Conservation (phyloP, 1,140 invertebrate genomes). For the Danaus plexippus region DNA sequence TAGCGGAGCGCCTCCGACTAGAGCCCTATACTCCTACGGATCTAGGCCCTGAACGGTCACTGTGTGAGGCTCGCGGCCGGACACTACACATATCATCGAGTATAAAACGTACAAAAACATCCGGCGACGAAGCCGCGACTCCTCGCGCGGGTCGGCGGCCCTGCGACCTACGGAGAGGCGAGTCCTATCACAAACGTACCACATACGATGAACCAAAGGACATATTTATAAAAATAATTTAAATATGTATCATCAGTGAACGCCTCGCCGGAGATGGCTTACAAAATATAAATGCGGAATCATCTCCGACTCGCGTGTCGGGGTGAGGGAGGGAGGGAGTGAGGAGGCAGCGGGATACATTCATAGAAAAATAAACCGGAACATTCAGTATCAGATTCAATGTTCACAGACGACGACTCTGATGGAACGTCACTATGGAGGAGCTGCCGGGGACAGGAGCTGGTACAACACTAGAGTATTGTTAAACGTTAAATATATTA, state of each 20-base stretch:
- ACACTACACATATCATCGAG: constrained; percentile 60
- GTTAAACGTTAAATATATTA: too few relatives aligned
- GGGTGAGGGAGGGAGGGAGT: too few relatives aligned
- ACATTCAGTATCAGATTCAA: constrained; percentile 25
- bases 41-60: constrained; percentile 11
- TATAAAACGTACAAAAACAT: constrained; percentile 69
- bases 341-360: constrained; percentile 31
- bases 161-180: constrained; percentile 3
- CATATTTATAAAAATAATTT: constrained; percentile 19
- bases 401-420: not conserved
- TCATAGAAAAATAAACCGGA: constrained; percentile 56
- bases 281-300: constrained; percentile 18
- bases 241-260: constrained; percentile 9
- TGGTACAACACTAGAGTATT: too few relatives aligned
- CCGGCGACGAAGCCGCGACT: constrained; percentile 36
- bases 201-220: constrained; percentile 28
- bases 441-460: too few relatives aligned
- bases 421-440: constrained; percentile 1
- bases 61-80: constrained; percentile 46
- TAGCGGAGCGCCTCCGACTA: constrained; percentile 10
- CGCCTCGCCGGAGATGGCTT: constrained; percentile 7
- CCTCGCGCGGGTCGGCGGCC: not conserved
- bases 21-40: constrained; percentile 4
- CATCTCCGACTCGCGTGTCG: constrained; percentile 23
- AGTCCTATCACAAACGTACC: constrained; percentile 44